Percentiles rank a stretch among this genome's conserved stretches.
phyloP scores from a whole-genome alignment of 2,113 vertebrate genomes.

The Dendropsophus ebraccatus region DNA sequence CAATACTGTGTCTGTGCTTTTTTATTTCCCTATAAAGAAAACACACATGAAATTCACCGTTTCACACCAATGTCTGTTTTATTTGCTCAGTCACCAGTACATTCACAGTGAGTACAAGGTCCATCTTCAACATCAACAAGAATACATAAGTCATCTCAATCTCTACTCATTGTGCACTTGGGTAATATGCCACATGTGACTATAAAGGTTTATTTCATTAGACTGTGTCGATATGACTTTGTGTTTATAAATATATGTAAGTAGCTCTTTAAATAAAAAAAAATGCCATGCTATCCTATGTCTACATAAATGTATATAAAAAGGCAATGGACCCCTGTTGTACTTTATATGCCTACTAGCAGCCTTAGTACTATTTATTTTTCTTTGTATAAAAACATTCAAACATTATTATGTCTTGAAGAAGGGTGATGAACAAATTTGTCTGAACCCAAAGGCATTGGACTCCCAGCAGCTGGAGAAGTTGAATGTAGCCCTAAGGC shows the following conservation, averaged over 20 bases:
- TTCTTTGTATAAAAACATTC: background rate
- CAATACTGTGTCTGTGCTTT: constrained; percentile 62
- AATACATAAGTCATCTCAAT: background rate
- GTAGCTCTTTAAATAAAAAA: no score
- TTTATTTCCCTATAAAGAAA: constrained; percentile 7
- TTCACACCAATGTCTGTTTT: background rate
- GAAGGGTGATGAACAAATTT: no score
- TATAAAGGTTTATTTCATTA: background rate
- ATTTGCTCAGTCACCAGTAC: background rate
- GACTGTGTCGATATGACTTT: background rate
- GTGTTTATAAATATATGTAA: background rate
- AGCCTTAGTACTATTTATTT: no score
- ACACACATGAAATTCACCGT: background rate
- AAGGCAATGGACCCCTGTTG: background rate
- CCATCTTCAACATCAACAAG: background rate
- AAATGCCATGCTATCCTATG: background rate
- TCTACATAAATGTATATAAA: background rate
- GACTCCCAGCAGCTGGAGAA: no score
- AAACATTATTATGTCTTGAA: background rate
- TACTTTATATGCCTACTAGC: no score
- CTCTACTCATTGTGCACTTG: background rate
- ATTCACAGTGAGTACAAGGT: constrained; percentile 10
- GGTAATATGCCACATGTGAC: background rate
- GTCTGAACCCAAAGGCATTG: no score
- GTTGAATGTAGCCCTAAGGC: no score